Base-by-base conservation (phyloP, 2,797 vertebrate genomes). In the Dallia pectoralis region DNA sequence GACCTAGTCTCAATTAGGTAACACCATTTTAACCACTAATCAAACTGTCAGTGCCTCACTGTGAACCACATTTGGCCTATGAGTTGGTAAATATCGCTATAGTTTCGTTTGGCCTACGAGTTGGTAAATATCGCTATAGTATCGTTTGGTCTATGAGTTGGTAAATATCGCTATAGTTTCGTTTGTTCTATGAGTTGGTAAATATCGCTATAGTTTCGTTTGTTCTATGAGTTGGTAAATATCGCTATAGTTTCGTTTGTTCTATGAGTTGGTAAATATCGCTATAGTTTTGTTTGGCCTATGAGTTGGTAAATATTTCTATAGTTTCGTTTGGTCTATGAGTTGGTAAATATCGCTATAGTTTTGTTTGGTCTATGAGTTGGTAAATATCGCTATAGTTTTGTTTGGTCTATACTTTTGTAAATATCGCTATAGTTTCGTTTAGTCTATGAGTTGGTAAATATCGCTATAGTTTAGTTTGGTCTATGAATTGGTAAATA, bases 391-490 rank as follows among this genome's bases (percentile, higher is more conserved):
- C 81, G 75, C n/a, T 63, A 68, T 48, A 77, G 76, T 85, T 75
- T 76, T n/a, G n/a, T 48, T 69, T 77, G 62, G 77, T 81, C 4
- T 59, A 74, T 61, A 74, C 25, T n/a, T 27, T 59, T 12, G n/a
- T 11, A 74, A 80, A 81, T 80, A 80, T 70, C 81, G 75, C n/a
- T 63, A 68, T 48, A 77, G 76, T 85, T 75, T 76, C 19, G 62
- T 48, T 69, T 77, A 56, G 77, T 81, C 4, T 59, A 74, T 61
- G 75, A 59, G 53, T 27, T 59, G 14, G n/a, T 11, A 74, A 80
- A 81, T 80, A 80, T 70, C 81, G 75, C n/a, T 63, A 68, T 48
- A 77, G 76, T 85, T 75, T 76, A n/a, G n/a, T 48, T 69, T 77
- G 62, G 77, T 81, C 4, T 59, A 74, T 61, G 75, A 59, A 22